A percentile compares a stretch with the other conserved stretches of the same genome.
Conservation (phyloP, 2,888 invertebrate species). For the Yponomeuta sedellus region DNA sequence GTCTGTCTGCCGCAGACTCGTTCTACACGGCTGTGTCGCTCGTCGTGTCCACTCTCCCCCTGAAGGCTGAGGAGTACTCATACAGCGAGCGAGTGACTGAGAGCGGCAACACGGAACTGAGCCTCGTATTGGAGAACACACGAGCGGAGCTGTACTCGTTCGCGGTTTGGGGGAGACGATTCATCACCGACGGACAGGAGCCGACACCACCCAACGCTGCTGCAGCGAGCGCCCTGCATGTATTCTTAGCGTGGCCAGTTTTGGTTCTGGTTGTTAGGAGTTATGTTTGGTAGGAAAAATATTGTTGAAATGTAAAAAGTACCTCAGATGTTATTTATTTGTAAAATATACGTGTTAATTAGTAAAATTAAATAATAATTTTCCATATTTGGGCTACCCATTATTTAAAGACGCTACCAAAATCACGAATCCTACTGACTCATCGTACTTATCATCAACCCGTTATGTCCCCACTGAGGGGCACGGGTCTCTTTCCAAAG, state of each 20-base stretch:
- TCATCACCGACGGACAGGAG: constrained; percentile 51
- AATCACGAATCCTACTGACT: no score
- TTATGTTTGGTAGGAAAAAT: background rate
- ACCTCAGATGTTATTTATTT: no score
- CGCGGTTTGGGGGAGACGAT: constrained; percentile 72
- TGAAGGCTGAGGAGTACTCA: constrained; percentile 46
- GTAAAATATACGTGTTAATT: background rate
- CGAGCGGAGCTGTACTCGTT: constrained; percentile 61
- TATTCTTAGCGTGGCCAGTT: constrained; percentile 15
- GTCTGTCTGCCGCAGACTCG: constrained; percentile 42
- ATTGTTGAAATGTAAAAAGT: no score
- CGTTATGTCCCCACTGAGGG: no score
- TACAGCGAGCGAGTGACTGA: constrained; percentile 31
- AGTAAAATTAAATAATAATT: background rate
- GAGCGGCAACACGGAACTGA: constrained; percentile 29
- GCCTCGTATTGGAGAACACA: constrained; percentile 33
- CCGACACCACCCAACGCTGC: constrained; percentile 33
- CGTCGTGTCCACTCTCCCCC: constrained; percentile 64
- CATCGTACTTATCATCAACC: no score
- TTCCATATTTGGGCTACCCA: no score
- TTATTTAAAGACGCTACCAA: no score
- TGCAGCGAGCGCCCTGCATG: constrained; percentile 1
- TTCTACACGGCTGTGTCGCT: constrained; percentile 69
- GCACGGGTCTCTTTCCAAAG: no score
- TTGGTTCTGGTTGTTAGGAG: constrained; percentile 1